phyloP scores from a whole-genome alignment of 2,888 invertebrate genomes.

The Ditula angustiorana region DNA sequence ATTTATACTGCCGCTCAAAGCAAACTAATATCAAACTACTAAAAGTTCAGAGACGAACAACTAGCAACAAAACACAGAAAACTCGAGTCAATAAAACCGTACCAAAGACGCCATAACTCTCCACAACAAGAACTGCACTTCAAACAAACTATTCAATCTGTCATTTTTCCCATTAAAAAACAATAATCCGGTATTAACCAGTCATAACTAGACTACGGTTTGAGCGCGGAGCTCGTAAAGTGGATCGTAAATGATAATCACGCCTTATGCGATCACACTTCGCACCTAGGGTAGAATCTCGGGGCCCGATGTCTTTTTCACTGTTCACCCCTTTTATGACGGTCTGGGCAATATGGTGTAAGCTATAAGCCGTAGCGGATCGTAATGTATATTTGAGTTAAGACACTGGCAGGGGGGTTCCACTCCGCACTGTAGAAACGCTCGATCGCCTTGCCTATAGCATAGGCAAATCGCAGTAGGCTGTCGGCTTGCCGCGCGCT shows the following conservation, averaged over 20 bases:
- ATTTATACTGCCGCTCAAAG: too few species aligned
- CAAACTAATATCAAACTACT: too few species aligned
- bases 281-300: constrained; percentile 72
- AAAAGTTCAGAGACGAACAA: too few species aligned
- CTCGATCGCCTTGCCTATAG: too few species aligned
- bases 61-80: too few species aligned
- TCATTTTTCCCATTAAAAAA: background rate
- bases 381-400: too few species aligned
- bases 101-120: background rate
- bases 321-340: constrained; percentile 68
- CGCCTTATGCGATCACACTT: constrained; percentile 66
- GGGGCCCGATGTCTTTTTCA: constrained; percentile 74
- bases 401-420: too few species aligned
- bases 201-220: constrained; percentile 24
- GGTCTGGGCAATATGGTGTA: constrained; percentile 38
- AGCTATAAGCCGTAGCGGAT: constrained; percentile 49
- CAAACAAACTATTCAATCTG: background rate
- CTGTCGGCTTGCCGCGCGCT: too few species aligned
- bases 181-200: constrained; percentile 24
- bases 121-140: background rate
- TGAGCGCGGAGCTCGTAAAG: constrained; percentile 49
- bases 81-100: background rate
- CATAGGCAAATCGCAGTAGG: too few species aligned
- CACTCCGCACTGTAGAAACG: too few species aligned
- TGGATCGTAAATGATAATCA: constrained; percentile 72